A percentile compares a stretch with the other conserved stretches of the same genome.
Evolutionary conservation across 92 coral and sea anemone genomes (phyloP).

Genomic region (Scolanthus callimorphus): DNA sequence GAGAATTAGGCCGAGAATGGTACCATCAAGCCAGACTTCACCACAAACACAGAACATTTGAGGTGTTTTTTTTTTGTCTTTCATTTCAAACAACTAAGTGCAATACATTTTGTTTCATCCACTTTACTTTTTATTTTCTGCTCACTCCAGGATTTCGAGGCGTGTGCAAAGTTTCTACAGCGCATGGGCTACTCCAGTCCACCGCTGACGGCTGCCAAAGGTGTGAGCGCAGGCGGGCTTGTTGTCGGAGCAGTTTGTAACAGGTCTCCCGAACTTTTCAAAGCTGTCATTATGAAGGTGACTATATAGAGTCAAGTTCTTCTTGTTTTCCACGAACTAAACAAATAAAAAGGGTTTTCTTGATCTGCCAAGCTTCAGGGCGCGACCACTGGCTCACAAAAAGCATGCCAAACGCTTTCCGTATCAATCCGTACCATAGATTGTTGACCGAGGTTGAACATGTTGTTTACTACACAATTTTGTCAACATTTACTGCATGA

Average conservation of each 20-base stretch:
- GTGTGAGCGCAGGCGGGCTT: conserved; percentile 92
- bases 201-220: conserved; percentile 80
- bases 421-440: no score
- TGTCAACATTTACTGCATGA: no score
- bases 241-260: conserved; percentile 86
- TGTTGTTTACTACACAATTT: no score
- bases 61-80: no score
- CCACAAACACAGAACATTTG: conserved; percentile 78
- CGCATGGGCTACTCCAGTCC: conserved; percentile 79
- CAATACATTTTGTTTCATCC: neutral
- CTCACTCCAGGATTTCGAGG: conserved; percentile 82
- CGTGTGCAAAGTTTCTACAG: conserved; percentile 70
- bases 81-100: no score
- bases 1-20: conserved; percentile 96
- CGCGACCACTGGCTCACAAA: no score
- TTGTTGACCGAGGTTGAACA: no score
- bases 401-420: no score
- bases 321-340: no score
- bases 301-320: no score
- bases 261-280: conserved; percentile 73
- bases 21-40: conserved; percentile 77
- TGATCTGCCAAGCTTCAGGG: no score
- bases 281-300: conserved; percentile 90
- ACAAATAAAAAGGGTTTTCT: no score
- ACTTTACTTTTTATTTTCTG: neutral